Base-by-base conservation (phyloP, 1,140 invertebrate genomes). In the Drosophila funebris region DNA sequence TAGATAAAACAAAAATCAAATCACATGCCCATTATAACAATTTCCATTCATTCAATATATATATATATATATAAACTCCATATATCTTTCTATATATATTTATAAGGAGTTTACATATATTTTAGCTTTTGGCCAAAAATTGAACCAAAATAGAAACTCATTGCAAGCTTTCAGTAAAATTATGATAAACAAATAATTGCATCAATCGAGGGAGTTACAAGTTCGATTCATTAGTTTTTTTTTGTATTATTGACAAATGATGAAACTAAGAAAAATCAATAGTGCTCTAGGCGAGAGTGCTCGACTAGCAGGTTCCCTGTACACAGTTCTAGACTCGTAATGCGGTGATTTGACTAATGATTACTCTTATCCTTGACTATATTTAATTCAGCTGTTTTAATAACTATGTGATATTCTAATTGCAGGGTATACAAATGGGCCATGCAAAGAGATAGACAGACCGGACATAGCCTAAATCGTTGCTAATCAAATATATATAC, bases 161-260 rank as follows among this genome's bases (percentile, higher is more conserved):
- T 50, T 31, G n/a, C 1, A 29, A 29, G 6, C 24, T 16, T 14
- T 50, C 18, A 57, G 31, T 58, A 33, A n/a, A 50, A 16, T 31
- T 50, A 68, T 60, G 56, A 20, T 39, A 24, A 29, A 56, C 56
- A 68, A 70, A 70, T 74, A 74, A 74, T 74, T 74, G 72, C 33
- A 50, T 63, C 56, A 52, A 70, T 57, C 20, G 66, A 74, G 72
- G 72, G 66, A 74, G 72, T 74, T 69, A 31, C 41, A 13, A 50
- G 11, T 37, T 64, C 27, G n/a, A 18, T 31, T 31, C 29, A 9
- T 31, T 31, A 31, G 2, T 31, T 6, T 31, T 6, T 39, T 39
- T 9, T 9, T 33, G 9, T 31, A 1, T 39, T 39, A 8, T 9
- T 33, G 9, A n/a, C 11, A 9, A 11, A 33, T 33, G 11, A 31